Conservation (phyloP, 1,140 invertebrate genomes). For the Aporrectodea caliginosa region DNA sequence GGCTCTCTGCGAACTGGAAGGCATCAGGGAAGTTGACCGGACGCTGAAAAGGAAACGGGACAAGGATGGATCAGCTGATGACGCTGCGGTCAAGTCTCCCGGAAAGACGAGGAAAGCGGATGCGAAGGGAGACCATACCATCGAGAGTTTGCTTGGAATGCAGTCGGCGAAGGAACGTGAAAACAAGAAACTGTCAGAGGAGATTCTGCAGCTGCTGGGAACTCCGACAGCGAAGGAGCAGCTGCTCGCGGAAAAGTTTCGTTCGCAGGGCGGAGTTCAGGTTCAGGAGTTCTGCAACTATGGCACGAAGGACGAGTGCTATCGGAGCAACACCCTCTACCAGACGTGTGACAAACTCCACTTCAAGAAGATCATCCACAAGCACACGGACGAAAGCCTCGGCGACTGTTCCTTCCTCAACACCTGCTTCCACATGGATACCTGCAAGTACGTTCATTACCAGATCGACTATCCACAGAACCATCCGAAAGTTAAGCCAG, state of each 20-base stretch:
- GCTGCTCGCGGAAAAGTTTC: conserved; percentile 86
- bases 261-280: conserved; percentile 87
- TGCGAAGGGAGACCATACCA: conserved; percentile 24
- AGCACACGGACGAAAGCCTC: conserved; percentile 87
- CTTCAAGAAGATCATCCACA: conserved; percentile 95
- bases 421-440: conserved; percentile 98
- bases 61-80: conserved; percentile 23
- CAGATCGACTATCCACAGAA: conserved; percentile 70
- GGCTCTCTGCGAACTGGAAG: conserved; percentile 4
- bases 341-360: conserved; percentile 81
- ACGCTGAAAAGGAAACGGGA: conserved; percentile 8
- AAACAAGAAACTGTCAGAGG: conserved; percentile 90
- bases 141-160: conserved; percentile 80
- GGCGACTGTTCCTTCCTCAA: conserved; percentile 97
- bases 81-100: conserved; percentile 41
- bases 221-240: conserved; percentile 94
- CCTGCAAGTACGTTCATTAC: conserved; percentile 95
- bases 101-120: background rate
- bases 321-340: conserved; percentile 55
- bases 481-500: background rate
- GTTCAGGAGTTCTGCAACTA: conserved; percentile 91
- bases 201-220: conserved; percentile 87
- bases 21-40: background rate
- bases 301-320: conserved; percentile 85
- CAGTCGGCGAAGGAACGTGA: conserved; percentile 91